Evolutionary conservation across 1,140 invertebrate species (phyloP).

Genomic region (Aethina tumida): DNA sequence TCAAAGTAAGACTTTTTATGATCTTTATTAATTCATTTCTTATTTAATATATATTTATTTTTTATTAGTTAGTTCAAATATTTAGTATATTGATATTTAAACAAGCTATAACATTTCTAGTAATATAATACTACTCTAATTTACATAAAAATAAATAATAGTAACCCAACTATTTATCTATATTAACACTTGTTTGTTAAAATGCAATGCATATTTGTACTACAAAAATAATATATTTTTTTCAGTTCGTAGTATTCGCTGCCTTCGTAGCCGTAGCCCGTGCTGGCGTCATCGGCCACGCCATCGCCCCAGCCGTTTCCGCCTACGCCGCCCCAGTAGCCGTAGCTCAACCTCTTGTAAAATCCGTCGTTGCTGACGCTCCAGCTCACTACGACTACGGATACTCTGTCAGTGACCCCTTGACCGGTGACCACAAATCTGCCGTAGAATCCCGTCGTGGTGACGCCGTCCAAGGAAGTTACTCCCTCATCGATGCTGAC

Average conservation of each 20-base stretch:
- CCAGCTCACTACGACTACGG: constrained; percentile 22
- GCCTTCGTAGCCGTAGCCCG: too few relatives aligned
- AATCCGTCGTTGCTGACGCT: constrained; percentile 6
- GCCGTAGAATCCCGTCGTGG: constrained; percentile 15
- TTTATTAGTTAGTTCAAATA: too few relatives aligned
- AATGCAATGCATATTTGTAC: constrained; percentile 29
- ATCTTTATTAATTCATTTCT: background rate
- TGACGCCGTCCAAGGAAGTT: constrained; percentile 37
- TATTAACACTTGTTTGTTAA: too few relatives aligned
- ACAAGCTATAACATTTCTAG: too few relatives aligned
- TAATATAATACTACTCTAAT: too few relatives aligned
- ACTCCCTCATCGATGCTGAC: constrained; percentile 53
- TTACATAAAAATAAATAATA: too few relatives aligned
- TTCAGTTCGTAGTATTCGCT: too few relatives aligned
- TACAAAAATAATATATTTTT: constrained; percentile 39
- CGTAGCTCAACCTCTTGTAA: constrained; percentile 13
- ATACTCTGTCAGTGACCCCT: constrained; percentile 35
- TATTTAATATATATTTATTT: constrained; percentile 18
- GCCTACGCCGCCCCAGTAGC: constrained; percentile 7
- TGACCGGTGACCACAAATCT: constrained; percentile 34
- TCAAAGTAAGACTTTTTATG: too few relatives aligned
- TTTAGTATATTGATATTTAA: too few relatives aligned
- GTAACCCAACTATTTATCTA: too few relatives aligned
- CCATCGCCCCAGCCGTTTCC: constrained; percentile 4
- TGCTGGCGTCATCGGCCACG: constrained; percentile 38